Evolutionary conservation across 2,113 vertebrate species (phyloP).

Genomic region (Callithrix jacchus): DNA sequence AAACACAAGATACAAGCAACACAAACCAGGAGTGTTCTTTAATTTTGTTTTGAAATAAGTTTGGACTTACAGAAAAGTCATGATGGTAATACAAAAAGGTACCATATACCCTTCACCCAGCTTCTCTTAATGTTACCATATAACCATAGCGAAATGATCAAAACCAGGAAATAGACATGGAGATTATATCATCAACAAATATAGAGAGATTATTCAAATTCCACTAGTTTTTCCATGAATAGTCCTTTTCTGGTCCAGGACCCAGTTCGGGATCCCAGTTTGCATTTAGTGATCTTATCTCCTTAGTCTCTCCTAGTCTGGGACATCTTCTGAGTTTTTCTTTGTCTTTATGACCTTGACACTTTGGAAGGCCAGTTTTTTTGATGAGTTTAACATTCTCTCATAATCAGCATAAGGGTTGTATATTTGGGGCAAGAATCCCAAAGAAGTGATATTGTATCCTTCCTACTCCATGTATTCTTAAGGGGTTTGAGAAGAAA

Average conservation of each 20-base stretch:
- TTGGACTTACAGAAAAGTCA: neutral
- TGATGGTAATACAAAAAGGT: neutral
- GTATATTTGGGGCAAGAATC: neutral
- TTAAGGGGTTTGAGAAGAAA: neutral
- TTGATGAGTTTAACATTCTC: neutral
- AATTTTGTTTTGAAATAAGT: neutral
- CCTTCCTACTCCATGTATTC: neutral
- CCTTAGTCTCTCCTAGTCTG: neutral
- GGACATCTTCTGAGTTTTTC: neutral
- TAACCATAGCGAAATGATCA: neutral
- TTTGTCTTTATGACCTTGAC: neutral
- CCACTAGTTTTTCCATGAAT: neutral
- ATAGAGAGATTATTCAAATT: neutral
- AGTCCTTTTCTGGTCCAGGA: neutral
- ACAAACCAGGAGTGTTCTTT: neutral
- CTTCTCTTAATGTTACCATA: neutral
- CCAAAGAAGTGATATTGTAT: neutral
- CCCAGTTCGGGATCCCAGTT: neutral
- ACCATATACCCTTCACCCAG: neutral
- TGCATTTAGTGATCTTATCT: neutral
- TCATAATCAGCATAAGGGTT: neutral
- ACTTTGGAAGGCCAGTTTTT: neutral
- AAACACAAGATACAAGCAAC: neutral
- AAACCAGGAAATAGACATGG: neutral
- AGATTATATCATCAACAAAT: neutral